Conservation (phyloP, 2,113 vertebrate genomes). For the Bos indicus region DNA sequence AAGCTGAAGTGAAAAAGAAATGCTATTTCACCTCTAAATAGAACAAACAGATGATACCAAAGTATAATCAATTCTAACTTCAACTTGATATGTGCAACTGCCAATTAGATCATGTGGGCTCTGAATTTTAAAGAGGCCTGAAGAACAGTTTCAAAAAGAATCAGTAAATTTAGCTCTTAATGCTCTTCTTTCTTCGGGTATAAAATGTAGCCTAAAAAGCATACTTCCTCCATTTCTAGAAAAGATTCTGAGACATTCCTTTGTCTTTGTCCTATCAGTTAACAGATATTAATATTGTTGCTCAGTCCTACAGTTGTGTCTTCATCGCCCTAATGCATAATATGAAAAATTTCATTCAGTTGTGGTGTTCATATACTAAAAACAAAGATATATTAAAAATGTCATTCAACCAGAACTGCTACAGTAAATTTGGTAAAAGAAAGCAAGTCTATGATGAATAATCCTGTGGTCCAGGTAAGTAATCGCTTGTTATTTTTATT, state of each 20-base stretch:
- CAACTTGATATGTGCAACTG: not conserved
- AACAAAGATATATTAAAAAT: not conserved
- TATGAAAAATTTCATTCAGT: not conserved
- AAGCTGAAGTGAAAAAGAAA: not conserved
- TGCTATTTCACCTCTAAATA: not conserved
- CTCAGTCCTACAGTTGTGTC: not conserved
- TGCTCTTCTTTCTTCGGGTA: not conserved
- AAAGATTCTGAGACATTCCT: not conserved
- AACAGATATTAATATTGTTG: not conserved
- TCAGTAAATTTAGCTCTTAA: not conserved
- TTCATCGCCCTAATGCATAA: not conserved
- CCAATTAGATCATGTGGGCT: not conserved
- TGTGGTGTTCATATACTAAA: not conserved
- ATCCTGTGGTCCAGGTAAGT: not conserved
- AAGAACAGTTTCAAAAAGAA: not conserved
- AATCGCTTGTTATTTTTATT: not conserved
- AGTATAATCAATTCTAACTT: not conserved
- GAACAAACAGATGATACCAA: not conserved
- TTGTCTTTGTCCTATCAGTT: not conserved
- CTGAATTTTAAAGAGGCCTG: not conserved
- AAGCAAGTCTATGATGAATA: not conserved
- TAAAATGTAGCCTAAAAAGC: not conserved
- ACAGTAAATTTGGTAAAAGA: not conserved
- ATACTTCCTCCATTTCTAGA: not conserved
- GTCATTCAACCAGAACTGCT: not conserved